These are phyloP conservation scores for Magallana angulata DNA, from an alignment of 1,140 invertebrate genomes.

Conservation along the genomic window DNA sequence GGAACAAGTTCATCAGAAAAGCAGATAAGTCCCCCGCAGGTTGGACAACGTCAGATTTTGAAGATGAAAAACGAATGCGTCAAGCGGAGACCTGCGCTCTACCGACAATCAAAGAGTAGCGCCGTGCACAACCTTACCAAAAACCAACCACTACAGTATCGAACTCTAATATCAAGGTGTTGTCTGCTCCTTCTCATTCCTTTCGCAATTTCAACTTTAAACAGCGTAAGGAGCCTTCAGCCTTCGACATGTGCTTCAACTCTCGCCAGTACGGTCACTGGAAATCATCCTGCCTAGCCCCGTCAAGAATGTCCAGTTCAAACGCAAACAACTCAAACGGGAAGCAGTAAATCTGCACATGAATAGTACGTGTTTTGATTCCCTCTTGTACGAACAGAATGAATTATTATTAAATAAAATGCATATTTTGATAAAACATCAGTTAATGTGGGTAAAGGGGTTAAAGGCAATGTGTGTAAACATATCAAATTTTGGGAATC, in stretches of 20 bases:
- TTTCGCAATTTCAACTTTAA: conserved; percentile 7
- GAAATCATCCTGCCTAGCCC: not conserved
- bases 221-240: not conserved
- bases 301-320: not conserved
- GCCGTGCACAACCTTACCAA: conserved; percentile 15
- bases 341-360: not conserved
- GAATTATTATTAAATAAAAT: not conserved
- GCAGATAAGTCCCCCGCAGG: conserved; percentile 37
- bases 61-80: conserved; percentile 40
- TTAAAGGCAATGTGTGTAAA: not conserved
- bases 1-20: conserved; percentile 43
- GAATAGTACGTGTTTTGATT: not conserved
- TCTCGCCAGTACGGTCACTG: conserved; percentile 1
- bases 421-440: not conserved
- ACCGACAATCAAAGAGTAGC: conserved; percentile 1
- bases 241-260: conserved; percentile 17
- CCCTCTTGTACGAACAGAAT: not conserved
- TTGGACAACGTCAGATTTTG: conserved; percentile 46
- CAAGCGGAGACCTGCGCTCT: conserved; percentile 38
- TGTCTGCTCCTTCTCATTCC: not conserved
- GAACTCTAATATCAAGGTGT: not conserved
- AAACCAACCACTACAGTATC: not conserved
- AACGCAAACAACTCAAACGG: not conserved
- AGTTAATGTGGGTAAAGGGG: not conserved
- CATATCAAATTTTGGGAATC: conserved; percentile 13